A percentile compares a stretch with the other conserved stretches of the same genome.
Evolutionary conservation across 2,113 vertebrate genomes (phyloP).

Genomic region (Prunella fulvescens): DNA sequence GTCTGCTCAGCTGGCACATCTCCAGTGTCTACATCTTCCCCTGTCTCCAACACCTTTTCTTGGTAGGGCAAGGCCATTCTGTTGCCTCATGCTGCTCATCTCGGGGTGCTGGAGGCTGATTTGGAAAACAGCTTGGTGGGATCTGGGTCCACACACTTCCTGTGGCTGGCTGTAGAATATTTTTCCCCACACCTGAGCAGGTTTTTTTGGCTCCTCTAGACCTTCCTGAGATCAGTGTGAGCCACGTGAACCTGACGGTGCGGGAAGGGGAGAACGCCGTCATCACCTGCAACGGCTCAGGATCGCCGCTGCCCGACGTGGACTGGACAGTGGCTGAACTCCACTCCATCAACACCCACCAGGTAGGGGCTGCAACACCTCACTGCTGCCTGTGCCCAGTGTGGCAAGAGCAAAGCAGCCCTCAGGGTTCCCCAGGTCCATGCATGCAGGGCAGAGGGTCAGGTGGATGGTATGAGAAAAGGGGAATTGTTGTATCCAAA

Average conservation of each 20-base stretch:
- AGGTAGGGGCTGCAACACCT: constrained; percentile 70
- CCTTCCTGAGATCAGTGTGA: constrained; percentile 93
- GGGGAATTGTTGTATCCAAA: neutral
- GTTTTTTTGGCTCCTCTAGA: constrained; percentile 68
- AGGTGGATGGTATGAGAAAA: neutral
- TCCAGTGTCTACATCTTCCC: neutral
- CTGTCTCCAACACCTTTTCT: neutral
- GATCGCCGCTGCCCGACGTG: constrained; percentile 89
- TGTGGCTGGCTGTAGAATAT: neutral
- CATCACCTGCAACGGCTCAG: constrained; percentile 93
- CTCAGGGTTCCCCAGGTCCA: neutral
- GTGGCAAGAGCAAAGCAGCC: neutral
- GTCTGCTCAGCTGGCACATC: neutral
- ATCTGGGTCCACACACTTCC: neutral
- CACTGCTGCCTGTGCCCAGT: fast-evolving
- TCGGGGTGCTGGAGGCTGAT: neutral
- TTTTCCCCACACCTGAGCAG: neutral
- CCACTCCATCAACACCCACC: constrained; percentile 95
- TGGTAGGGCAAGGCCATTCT: fast-evolving
- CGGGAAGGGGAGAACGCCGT: constrained; percentile 91
- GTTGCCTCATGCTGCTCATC: neutral
- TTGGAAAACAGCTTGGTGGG: neutral
- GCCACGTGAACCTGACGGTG: constrained; percentile 88
- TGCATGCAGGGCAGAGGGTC: neutral
- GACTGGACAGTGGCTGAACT: constrained; percentile 92